Conservation (phyloP, 1,140 invertebrate genomes). For the Scaptomyza hsui region DNA sequence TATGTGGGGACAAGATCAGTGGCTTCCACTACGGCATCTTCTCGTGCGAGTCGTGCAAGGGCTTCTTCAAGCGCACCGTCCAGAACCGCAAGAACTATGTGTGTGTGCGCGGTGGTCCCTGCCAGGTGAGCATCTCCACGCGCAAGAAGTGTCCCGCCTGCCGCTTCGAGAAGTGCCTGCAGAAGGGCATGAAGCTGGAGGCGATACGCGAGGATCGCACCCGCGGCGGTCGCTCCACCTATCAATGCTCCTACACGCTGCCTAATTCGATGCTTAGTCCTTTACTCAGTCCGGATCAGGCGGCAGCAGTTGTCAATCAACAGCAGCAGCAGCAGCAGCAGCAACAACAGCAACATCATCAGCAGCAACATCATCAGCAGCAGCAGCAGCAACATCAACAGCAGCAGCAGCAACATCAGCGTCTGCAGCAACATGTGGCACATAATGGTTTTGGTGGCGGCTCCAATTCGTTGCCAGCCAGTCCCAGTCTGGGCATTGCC, state of each 20-base stretch:
- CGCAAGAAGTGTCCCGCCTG: constrained; percentile 98
- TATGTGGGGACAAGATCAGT: constrained; percentile 97
- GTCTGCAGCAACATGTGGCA: constrained; percentile 52
- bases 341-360: constrained; percentile 47
- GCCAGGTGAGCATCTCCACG: constrained; percentile 95
- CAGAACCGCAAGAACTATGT: constrained; percentile 99
- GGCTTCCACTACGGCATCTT: constrained; percentile 98
- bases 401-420: constrained; percentile 49
- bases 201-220: constrained; percentile 97
- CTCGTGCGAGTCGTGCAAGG: constrained; percentile 98
- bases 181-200: constrained; percentile 98
- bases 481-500: constrained; percentile 55
- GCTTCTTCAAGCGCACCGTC: constrained; percentile 99
- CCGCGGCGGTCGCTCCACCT: constrained; percentile 96
- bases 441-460: constrained; percentile 57
- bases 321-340: constrained; percentile 52
- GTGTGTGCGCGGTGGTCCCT: constrained; percentile 95
- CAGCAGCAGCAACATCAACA: constrained; percentile 54
- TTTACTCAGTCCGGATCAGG: constrained; percentile 72
- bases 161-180: constrained; percentile 97
- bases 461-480: constrained; percentile 56
- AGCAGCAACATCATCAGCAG: constrained; percentile 58
- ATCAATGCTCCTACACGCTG: constrained; percentile 95
- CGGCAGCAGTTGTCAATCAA: constrained; percentile 54
- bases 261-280: constrained; percentile 87